A percentile compares a stretch with the other conserved stretches of the same genome.
Conservation (phyloP, 2,113 vertebrate species). For the Ochotona curzoniae region DNA sequence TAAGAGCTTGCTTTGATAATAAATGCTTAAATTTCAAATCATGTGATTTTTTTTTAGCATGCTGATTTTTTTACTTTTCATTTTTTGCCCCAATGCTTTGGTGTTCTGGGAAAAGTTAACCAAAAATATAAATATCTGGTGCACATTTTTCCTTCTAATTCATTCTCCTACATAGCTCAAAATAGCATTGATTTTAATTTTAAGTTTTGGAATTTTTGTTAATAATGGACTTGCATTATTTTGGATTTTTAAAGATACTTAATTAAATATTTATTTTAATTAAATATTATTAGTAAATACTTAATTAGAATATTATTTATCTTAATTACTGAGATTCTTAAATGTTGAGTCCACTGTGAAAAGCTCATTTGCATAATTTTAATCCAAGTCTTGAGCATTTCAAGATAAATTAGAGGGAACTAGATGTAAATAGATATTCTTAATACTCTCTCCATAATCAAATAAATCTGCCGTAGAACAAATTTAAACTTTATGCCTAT, state of each 20-base stretch:
- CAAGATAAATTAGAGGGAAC: constrained; percentile 25
- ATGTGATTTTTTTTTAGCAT: not conserved
- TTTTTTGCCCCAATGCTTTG: not conserved
- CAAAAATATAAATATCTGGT: not conserved
- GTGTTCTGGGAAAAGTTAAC: constrained; percentile 14
- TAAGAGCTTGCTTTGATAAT: constrained; percentile 13
- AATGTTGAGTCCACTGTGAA: not conserved
- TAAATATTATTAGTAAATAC: not conserved
- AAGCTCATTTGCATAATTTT: not conserved
- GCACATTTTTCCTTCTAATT: constrained; percentile 1
- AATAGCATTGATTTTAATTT: not conserved
- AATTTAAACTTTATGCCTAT: constrained; percentile 10
- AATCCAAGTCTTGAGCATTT: not conserved
- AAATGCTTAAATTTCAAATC: constrained; percentile 52
- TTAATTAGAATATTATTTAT: constrained; percentile 35
- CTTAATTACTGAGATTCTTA: constrained; percentile 50
- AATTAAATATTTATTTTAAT: constrained; percentile 55
- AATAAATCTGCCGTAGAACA: not conserved
- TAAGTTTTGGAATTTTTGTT: constrained; percentile 1
- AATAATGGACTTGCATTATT: not conserved
- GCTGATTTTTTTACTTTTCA: constrained; percentile 29
- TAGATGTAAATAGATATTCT: not conserved
- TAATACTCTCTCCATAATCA: not conserved
- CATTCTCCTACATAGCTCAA: not conserved
- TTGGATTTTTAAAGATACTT: not conserved